Percentiles rank a stretch among this genome's conserved stretches.
Conservation (phyloP, 2,888 invertebrate species). For the Diloba caeruleocephala region DNA sequence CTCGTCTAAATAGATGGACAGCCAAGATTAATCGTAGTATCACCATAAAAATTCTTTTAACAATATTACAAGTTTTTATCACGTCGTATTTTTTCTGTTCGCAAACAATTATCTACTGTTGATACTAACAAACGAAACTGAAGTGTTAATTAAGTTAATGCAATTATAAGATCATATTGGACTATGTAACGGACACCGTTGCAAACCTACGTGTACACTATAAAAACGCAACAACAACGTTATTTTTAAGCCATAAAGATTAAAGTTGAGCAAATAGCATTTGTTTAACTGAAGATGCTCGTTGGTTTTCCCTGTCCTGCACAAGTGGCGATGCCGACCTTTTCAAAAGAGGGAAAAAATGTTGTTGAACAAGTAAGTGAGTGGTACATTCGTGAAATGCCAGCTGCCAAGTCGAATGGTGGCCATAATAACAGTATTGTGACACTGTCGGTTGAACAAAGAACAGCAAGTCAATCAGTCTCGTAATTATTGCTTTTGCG, state of each 20-base stretch:
- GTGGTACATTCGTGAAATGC: constrained; percentile 74
- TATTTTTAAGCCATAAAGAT: constrained; percentile 1
- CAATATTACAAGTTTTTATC: constrained; percentile 50
- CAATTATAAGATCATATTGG: constrained; percentile 72
- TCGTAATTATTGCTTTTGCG: constrained; percentile 37
- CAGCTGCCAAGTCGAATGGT: constrained; percentile 66
- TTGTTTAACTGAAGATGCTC: constrained; percentile 1
- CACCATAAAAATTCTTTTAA: constrained; percentile 28
- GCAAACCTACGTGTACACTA: constrained; percentile 27
- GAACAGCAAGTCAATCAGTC: constrained; percentile 43
- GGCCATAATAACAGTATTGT: constrained; percentile 61
- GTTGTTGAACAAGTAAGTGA: constrained; percentile 59
- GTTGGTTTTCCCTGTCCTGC: constrained; percentile 45
- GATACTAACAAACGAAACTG: constrained; percentile 66
- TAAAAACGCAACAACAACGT: neutral
- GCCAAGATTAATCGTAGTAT: constrained; percentile 36
- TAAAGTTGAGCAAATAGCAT: constrained; percentile 1
- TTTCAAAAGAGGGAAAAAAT: constrained; percentile 72
- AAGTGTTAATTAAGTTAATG: constrained; percentile 77
- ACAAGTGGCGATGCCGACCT: constrained; percentile 69
- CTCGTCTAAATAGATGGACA: constrained; percentile 21
- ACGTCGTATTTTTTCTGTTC: constrained; percentile 28
- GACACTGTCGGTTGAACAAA: constrained; percentile 61
- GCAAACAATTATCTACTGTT: constrained; percentile 65
- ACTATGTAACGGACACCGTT: constrained; percentile 57